A percentile compares a stretch with the other conserved stretches of the same genome.
Evolutionary conservation across 2,113 vertebrate genomes (phyloP).

Genomic region (Bambusicola thoracicus): DNA sequence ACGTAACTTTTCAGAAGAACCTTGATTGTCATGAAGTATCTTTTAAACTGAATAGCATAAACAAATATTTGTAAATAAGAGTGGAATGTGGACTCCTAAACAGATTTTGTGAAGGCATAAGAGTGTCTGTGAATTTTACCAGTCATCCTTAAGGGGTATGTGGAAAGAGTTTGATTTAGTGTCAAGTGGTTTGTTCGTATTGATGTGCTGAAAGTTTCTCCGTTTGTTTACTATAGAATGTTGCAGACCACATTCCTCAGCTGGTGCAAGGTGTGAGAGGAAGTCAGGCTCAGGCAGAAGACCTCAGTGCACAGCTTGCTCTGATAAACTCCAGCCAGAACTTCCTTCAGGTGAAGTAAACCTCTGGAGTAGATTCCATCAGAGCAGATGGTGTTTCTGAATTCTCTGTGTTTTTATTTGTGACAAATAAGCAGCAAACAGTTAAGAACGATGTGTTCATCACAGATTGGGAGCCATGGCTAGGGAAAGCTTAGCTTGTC

Average conservation of each 20-base stretch:
- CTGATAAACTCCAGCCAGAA: constrained; percentile 97
- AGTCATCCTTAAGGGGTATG: background rate
- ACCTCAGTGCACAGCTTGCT: constrained; percentile 92
- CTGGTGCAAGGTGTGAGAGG: constrained; percentile 95
- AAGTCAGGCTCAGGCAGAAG: constrained; percentile 94
- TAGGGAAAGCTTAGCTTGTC: background rate
- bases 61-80: background rate
- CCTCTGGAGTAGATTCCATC: background rate
- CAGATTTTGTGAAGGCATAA: background rate
- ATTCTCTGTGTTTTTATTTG: background rate
- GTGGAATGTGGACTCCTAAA: background rate
- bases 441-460: background rate
- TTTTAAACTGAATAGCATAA: background rate
- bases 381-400: background rate
- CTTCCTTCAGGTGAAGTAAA: constrained; percentile 89
- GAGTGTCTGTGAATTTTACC: background rate
- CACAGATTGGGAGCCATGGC: background rate
- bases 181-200: background rate
- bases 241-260: constrained; percentile 96
- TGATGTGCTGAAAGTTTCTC: background rate
- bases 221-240: constrained; percentile 78
- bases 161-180: background rate
- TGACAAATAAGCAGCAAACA: background rate
- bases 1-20: background rate
- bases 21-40: background rate